These are phyloP conservation scores for Liodrosophila aerea DNA, from an alignment of 2,888 invertebrate genomes.

Conservation along the genomic window DNA sequence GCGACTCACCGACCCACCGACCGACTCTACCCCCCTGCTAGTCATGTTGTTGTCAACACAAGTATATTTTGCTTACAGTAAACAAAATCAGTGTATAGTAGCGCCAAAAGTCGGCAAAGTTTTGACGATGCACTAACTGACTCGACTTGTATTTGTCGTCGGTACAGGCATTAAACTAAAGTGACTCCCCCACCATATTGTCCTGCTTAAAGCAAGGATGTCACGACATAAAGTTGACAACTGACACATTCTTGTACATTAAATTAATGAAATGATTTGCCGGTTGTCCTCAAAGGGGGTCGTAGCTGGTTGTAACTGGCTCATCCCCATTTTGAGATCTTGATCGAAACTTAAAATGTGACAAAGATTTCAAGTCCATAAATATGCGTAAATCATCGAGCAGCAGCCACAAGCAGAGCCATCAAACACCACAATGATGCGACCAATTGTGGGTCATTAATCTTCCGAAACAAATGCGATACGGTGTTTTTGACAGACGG, in stretches of 20 bases:
- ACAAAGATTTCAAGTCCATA: constrained; percentile 50
- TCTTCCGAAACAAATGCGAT: constrained; percentile 72
- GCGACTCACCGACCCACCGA: background rate
- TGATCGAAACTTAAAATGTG: constrained; percentile 55
- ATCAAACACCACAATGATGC: constrained; percentile 39
- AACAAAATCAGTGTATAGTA: constrained; percentile 68
- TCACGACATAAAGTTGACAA: constrained; percentile 67
- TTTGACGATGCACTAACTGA: constrained; percentile 60
- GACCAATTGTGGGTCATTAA: constrained; percentile 71
- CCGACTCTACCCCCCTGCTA: constrained; percentile 1
- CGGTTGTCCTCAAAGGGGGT: constrained; percentile 36
- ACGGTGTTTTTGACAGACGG: constrained; percentile 73
- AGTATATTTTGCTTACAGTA: constrained; percentile 42
- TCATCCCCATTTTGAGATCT: constrained; percentile 24
- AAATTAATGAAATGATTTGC: constrained; percentile 73
- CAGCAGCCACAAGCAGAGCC: constrained; percentile 11
- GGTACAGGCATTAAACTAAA: constrained; percentile 63
- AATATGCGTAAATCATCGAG: constrained; percentile 65
- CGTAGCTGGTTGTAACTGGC: constrained; percentile 1
- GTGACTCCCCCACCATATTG: constrained; percentile 43
- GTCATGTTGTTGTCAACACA: constrained; percentile 24
- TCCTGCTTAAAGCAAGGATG: constrained; percentile 28
- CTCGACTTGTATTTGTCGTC: constrained; percentile 25
- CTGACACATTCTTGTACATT: constrained; percentile 73
- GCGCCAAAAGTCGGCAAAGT: constrained; percentile 55